Evolutionary conservation across 1,140 invertebrate species (phyloP).

Genomic region (Whitmania pigra): DNA sequence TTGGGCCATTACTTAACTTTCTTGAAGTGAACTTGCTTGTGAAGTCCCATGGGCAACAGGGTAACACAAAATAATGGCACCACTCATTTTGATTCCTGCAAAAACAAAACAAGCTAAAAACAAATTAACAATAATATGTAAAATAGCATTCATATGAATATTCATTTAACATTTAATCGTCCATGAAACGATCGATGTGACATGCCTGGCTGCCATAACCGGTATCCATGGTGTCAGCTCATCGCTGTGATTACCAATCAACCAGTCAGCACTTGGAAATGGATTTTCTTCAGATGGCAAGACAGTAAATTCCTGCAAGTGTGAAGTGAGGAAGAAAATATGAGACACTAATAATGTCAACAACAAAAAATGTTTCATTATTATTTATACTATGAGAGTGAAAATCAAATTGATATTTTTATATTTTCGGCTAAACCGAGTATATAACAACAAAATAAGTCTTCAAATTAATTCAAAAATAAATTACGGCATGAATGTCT

Average conservation of each 20-base stretch:
- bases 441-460: too few species aligned
- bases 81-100: conserved; percentile 41
- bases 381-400: background rate
- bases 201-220: conserved; percentile 62
- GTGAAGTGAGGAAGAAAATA: background rate
- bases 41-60: conserved; percentile 86
- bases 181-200: background rate
- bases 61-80: conserved; percentile 70
- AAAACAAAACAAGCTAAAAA: conserved; percentile 10
- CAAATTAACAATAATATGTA: too few species aligned
- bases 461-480: too few species aligned
- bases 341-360: background rate
- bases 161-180: too few species aligned
- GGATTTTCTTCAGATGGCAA: conserved; percentile 55
- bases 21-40: conserved; percentile 55
- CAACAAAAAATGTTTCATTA: background rate
- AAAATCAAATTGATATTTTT: too few species aligned
- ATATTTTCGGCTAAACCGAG: too few species aligned
- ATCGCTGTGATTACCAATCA: conserved; percentile 97
- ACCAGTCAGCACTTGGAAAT: conserved; percentile 71
- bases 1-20: background rate
- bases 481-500: background rate
- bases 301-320: conserved; percentile 46
- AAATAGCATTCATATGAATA: too few species aligned
- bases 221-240: conserved; percentile 96